Conservation (phyloP, 2,113 vertebrate species). For the Elephantulus edwardii region DNA sequence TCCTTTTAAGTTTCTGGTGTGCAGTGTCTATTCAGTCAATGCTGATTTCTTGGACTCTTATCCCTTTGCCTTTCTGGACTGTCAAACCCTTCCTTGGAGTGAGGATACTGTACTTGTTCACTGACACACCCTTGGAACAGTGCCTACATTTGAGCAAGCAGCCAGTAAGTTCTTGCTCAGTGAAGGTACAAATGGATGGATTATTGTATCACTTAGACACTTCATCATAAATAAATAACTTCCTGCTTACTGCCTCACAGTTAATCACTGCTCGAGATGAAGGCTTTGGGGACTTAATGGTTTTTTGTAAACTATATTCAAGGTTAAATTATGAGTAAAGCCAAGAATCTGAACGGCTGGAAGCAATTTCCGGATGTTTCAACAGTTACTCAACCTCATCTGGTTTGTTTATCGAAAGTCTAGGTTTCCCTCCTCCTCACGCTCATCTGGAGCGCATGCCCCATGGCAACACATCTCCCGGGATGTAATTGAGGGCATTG, state of each 20-base stretch:
- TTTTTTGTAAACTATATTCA: constrained; percentile 71
- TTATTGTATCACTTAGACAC: neutral
- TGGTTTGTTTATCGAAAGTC: constrained; percentile 15
- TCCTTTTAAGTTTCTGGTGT: neutral
- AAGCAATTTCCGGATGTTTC: constrained; percentile 66
- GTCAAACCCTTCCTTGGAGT: neutral
- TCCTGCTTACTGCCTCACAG: constrained; percentile 50
- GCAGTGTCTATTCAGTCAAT: neutral
- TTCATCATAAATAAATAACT: constrained; percentile 61
- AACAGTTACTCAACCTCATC: constrained; percentile 4
- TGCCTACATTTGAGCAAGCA: neutral
- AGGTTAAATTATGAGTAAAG: constrained; percentile 74
- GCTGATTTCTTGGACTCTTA: neutral
- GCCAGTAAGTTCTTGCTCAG: neutral
- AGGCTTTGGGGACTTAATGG: constrained; percentile 68
- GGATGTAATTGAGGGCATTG: neutral
- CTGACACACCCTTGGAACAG: rapidly evolving
- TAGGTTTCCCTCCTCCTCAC: rapidly evolving
- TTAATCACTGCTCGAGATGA: constrained; percentile 65
- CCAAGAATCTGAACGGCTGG: constrained; percentile 50
- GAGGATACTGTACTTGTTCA: neutral
- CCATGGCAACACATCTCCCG: neutral
- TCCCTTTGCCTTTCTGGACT: neutral
- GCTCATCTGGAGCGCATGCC: rapidly evolving
- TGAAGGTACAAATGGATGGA: neutral